Conservation (phyloP, 2,888 invertebrate species). For the Tinea pellionella region DNA sequence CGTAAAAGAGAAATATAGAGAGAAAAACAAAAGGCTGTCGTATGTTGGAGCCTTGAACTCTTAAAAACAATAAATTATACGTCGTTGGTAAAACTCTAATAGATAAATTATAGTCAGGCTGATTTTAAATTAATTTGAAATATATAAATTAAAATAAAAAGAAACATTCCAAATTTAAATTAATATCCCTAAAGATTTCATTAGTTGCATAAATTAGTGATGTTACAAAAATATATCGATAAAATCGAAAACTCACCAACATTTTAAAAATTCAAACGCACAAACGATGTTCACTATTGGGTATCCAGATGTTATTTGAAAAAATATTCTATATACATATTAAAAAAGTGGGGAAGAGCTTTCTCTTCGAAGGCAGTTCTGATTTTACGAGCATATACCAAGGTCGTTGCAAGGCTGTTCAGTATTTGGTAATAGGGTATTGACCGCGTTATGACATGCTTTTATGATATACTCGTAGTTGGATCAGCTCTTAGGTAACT, state of each 20-base stretch:
- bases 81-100: no score
- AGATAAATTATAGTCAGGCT: no score
- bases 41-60: no score
- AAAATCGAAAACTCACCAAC: not conserved
- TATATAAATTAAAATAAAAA: no score
- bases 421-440: slow-evolving; percentile 20
- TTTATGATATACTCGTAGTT: not conserved
- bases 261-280: not conserved
- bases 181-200: no score
- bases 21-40: not conserved
- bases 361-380: slow-evolving; percentile 25
- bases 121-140: no score
- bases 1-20: not conserved
- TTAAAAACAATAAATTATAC: no score
- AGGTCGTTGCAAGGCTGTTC: slow-evolving; percentile 20
- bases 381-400: slow-evolving; percentile 21
- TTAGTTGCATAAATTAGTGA: no score
- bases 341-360: slow-evolving; percentile 25
- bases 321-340: not conserved
- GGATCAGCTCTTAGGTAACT: slow-evolving; percentile 12
- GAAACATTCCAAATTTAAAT: no score
- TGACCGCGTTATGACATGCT: slow-evolving; percentile 17
- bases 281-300: not conserved
- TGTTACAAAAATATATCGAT: no score
- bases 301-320: not conserved